phyloP scores from a whole-genome alignment of 2,113 vertebrate genomes.

The Cyprinus carpio region DNA sequence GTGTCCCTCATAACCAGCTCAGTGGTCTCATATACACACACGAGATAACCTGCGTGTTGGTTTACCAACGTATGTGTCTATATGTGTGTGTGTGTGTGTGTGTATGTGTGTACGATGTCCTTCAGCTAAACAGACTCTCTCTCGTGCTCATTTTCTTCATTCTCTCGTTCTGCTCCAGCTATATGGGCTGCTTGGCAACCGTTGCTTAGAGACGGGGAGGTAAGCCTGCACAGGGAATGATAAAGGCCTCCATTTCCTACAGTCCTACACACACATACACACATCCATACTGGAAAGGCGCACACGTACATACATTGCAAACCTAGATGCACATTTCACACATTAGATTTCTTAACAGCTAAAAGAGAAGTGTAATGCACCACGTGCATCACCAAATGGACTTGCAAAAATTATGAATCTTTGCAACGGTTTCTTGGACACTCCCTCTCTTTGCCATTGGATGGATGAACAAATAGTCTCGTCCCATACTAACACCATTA shows the following conservation, averaged over 20 bases:
- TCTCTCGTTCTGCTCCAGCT: constrained; percentile 49
- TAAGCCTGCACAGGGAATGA: constrained; percentile 43
- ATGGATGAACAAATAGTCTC: neutral
- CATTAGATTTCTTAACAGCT: neutral
- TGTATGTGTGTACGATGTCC: constrained; percentile 37
- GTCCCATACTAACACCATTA: no score
- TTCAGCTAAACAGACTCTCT: constrained; percentile 50
- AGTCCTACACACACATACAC: constrained; percentile 38
- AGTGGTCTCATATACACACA: constrained; percentile 5
- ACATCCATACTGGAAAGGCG: neutral
- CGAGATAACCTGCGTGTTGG: constrained; percentile 18
- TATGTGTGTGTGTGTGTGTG: neutral
- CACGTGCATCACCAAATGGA: neutral
- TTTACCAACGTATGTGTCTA: neutral
- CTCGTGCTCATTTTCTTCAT: constrained; percentile 33
- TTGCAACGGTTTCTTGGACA: neutral
- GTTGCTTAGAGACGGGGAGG: constrained; percentile 50
- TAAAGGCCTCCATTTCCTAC: constrained; percentile 35
- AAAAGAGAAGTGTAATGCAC: neutral
- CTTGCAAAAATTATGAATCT: neutral
- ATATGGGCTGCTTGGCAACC: constrained; percentile 53
- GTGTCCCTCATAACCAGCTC: neutral
- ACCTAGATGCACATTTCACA: neutral
- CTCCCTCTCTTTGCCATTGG: neutral
- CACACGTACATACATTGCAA: neutral